phyloP scores from a whole-genome alignment of 2,797 vertebrate genomes.

The Eurystomus glaucurus region DNA sequence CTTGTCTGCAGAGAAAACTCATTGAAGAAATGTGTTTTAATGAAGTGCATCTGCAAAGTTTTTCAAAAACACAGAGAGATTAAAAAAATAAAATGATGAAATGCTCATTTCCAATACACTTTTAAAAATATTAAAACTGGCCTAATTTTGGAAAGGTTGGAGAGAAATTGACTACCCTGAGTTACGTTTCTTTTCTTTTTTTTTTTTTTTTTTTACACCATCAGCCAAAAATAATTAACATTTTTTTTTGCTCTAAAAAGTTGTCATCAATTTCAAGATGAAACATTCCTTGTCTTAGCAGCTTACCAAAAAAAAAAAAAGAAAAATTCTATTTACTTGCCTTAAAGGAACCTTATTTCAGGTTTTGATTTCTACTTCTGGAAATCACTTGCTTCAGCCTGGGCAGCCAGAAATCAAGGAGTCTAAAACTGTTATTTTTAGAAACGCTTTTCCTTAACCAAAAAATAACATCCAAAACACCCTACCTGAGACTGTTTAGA shows the following conservation, averaged over 20 bases:
- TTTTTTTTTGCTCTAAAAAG: not conserved
- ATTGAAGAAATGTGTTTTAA: not conserved
- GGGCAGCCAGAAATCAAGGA: not conserved
- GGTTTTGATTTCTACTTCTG: not conserved
- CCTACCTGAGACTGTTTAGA: not conserved
- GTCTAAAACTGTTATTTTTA: not conserved
- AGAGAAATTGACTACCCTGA: not conserved
- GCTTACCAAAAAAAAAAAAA: too few species aligned
- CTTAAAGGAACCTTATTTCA: not conserved
- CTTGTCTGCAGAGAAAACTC: not conserved
- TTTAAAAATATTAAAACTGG: not conserved
- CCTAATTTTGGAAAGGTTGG: not conserved
- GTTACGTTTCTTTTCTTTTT: not conserved
- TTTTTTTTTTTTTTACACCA: not conserved
- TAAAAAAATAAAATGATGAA: not conserved
- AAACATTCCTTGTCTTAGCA: not conserved
- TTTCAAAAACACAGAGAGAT: not conserved
- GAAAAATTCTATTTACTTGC: not conserved
- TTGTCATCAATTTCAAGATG: fast-evolving
- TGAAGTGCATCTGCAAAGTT: not conserved
- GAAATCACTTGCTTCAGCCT: not conserved
- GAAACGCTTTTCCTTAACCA: not conserved
- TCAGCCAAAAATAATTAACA: not conserved
- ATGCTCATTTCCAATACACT: fast-evolving
- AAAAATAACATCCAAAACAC: not conserved